phyloP scores from a whole-genome alignment of 2,113 vertebrate genomes.

The Donacobius atricapilla region DNA sequence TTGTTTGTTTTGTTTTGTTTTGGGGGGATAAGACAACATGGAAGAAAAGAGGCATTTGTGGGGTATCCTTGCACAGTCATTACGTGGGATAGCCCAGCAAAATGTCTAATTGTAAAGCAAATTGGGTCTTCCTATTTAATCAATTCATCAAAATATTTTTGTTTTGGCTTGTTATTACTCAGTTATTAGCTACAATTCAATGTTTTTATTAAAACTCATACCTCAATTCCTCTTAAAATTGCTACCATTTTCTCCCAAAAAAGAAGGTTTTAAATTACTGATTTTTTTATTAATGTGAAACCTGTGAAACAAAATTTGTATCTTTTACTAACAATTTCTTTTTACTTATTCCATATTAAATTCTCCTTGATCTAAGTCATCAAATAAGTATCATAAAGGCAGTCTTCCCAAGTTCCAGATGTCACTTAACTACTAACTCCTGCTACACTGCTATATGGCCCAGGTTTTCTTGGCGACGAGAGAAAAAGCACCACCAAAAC shows the following conservation, averaged over 20 bases:
- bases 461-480: neutral
- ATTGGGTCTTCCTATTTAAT: neutral
- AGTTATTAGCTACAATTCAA: neutral
- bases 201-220: neutral
- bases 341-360: neutral
- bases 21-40: neutral
- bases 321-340: neutral
- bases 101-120: neutral
- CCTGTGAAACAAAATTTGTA: neutral
- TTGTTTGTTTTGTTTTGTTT: neutral
- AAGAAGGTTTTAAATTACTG: neutral
- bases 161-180: neutral
- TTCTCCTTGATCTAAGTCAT: neutral
- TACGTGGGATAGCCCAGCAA: neutral
- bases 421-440: neutral
- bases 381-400: neutral
- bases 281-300: neutral
- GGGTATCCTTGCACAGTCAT: neutral
- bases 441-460: neutral
- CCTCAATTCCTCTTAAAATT: neutral
- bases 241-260: neutral
- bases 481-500: neutral
- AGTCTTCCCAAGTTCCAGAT: neutral
- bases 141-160: neutral
- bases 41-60: neutral